Evolutionary conservation across 1,140 invertebrate genomes (phyloP), one percentile per base, ranked within the genome.

Genomic region (Eufriesea mexicana): DNA sequence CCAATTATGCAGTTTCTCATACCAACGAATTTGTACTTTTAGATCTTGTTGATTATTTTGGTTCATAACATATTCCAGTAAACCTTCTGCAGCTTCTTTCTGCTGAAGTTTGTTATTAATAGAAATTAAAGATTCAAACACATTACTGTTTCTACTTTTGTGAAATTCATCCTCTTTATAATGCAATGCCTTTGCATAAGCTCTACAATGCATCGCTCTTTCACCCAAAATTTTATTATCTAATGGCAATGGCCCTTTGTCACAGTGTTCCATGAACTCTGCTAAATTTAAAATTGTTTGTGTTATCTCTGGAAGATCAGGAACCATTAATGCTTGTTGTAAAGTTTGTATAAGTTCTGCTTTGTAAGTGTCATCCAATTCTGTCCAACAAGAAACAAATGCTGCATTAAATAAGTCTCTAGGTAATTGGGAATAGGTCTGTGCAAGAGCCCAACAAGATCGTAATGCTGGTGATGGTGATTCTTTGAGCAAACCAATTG

Each of bases 201-300:
- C 98, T 87, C 98, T 95, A 91, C 97, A 97, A 57, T 97, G 96
- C 96, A 98, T 98, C 0, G 97, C 97, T 55, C 97, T 94, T 83
- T 97, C 96, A 0, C 97, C 97, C 0, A 98, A 91, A 28, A 99
- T 93, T 70, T 97, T 96, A 0, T 97, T 96, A 80, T 98, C 97
- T 35, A 99, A 95, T 1, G 99, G 98, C 75, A 99, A 94, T 0
- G 98, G 97, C 23, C 99, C 98, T 82, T 98, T 98, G 91, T 99
- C 99, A 92, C 98, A 99, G 91, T 99, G 99, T 90, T 99, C 99
- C 98, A 99, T 99, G 90, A 99, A 99, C 94, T 99, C 99, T 0
- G 99, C 99, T 47, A 99, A 94, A 94, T 99, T 99, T 5, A 99
- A 95, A 80, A 99, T 97, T 0, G 99, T 99, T 91, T 99, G 99